These are phyloP conservation scores for Tetranychus cinnabarinus DNA, from an alignment of 1,140 invertebrate species.

Conservation along the genomic window DNA sequence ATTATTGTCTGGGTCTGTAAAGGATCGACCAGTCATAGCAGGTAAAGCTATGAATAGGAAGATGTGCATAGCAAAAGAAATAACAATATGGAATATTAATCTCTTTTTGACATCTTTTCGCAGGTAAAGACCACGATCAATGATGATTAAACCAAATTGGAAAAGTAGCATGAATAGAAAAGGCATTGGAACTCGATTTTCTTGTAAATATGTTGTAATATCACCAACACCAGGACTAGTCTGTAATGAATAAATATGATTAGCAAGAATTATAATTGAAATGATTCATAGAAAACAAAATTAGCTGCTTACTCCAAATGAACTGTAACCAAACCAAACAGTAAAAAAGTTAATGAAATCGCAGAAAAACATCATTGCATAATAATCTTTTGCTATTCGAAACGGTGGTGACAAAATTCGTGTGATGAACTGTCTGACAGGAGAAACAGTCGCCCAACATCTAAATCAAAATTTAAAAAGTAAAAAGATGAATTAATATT, in stretches of 20 bases:
- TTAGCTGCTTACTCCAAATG: conserved; percentile 55
- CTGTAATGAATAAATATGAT: conserved; percentile 14
- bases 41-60: conserved; percentile 96
- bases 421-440: conserved; percentile 38
- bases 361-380: conserved; percentile 94
- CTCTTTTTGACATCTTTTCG: conserved; percentile 80
- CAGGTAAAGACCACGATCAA: conserved; percentile 86
- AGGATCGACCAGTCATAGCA: conserved; percentile 60
- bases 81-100: conserved; percentile 70
- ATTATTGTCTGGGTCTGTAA: conserved; percentile 37
- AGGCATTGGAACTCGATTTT: conserved; percentile 80
- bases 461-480: not conserved
- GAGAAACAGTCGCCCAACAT: conserved; percentile 10
- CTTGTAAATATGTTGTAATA: conserved; percentile 67
- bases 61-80: conserved; percentile 77
- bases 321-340: conserved; percentile 80
- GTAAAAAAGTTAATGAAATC: conserved; percentile 96
- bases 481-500: not conserved
- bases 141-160: conserved; percentile 68
- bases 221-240: conserved; percentile 59
- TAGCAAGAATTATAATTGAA: no score
- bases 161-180: conserved; percentile 87
- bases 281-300: not conserved
- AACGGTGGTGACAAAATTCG: conserved; percentile 47
- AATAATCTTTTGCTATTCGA: conserved; percentile 74